Conservation (phyloP, 2,797 vertebrate species). For the Tachyglossus aculeatus region DNA sequence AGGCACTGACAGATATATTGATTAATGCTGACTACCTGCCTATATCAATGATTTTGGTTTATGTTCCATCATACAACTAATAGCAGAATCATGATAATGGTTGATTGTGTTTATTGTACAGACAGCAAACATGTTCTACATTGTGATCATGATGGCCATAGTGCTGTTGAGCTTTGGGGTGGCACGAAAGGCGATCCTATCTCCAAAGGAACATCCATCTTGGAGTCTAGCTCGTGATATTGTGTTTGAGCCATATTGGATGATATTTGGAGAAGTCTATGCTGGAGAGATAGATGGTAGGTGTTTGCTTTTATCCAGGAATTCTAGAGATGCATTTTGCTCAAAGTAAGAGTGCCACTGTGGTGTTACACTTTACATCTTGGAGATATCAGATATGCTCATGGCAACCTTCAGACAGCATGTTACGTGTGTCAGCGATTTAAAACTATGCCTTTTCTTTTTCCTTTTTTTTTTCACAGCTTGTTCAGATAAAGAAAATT, state of each 20-base stretch:
- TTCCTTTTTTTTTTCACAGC: constrained; percentile 71
- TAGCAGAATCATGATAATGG: background rate
- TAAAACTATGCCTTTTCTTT: background rate
- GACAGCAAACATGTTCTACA: constrained; percentile 98
- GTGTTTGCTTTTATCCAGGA: background rate
- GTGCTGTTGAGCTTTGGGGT: constrained; percentile 95
- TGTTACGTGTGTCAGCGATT: background rate
- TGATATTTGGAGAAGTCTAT: constrained; percentile 98
- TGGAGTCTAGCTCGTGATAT: constrained; percentile 90
- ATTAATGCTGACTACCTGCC: too few relatives aligned
- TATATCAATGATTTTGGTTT: too few relatives aligned
- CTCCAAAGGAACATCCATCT: constrained; percentile 87
- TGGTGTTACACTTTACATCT: background rate
- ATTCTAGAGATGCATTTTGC: background rate
- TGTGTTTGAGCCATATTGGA: constrained; percentile 96
- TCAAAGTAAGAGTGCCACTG: background rate
- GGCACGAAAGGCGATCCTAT: constrained; percentile 92
- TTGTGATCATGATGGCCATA: constrained; percentile 96
- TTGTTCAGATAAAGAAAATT: constrained; percentile 76
- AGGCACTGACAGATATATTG: background rate
- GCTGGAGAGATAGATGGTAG: constrained; percentile 87
- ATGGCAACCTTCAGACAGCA: too few relatives aligned
- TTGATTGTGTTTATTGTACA: constrained; percentile 54
- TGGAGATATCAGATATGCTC: background rate
- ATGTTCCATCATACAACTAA: background rate